Evolutionary conservation across 2,113 vertebrate genomes (phyloP), one percentile per base, ranked within the genome.

Genomic region (Eudyptes chrysolophus): DNA sequence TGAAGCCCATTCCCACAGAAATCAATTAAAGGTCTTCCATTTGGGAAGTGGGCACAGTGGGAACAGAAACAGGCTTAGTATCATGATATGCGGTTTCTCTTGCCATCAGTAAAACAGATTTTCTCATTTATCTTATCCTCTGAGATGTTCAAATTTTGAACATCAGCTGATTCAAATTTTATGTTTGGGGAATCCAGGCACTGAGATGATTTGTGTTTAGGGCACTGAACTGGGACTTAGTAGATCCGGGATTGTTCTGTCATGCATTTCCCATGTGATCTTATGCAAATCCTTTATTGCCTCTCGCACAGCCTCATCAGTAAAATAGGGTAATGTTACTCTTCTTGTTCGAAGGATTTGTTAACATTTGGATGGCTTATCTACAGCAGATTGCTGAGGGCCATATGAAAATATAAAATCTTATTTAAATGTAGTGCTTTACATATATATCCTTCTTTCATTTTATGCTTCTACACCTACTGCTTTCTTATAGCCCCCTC

Each of bases 81-180:
- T 69, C 70, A 48, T 4, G 42, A 80, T 84, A 77, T 6, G 15
- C 76, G 78, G 79, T 95, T 94, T 90, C 64, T 94, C 49, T 87
- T 77, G 38, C 70, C 80, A 85, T 94, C 66, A 87, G 54, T 97
- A 95, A 95, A 96, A 69, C 80, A 92, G 61, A 40, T 95, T 97
- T 96, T 94, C 89, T 95, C 87, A 93, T 97, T 95, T 96, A 93
- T 96, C 91, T 94, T 84, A 38, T 92, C 95, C 94, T 91, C 84
- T 57, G 93, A 95, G 95, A 79, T 93, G 78, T 87, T 96, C 94
- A 96, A 85, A 91, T 95, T 95, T 91, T 79, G 80, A 84, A 92
- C 0, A 2, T 89, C 87, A 89, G 25, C 82, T 97, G 95, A 96
- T 97, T 97, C 94, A 96, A 85, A 79, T 96, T 96, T 97, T 82